Evolutionary conservation across 2,888 invertebrate genomes (phyloP).

Genomic region (Heteropelma amictum): DNA sequence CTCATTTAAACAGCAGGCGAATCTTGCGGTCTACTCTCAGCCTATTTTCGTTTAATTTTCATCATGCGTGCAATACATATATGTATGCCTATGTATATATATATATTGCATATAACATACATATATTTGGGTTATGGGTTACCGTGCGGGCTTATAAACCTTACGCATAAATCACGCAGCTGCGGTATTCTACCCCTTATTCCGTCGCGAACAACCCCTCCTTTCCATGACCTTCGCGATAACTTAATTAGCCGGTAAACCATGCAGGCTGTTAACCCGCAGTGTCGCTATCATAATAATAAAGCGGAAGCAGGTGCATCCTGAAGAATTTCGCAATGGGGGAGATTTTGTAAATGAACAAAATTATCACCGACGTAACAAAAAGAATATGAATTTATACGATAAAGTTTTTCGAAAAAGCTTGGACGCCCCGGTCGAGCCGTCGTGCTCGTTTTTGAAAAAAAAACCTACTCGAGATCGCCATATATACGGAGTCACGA

Average conservation of each 20-base stretch:
- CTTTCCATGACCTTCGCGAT: conserved; percentile 24
- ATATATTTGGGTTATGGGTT: conserved; percentile 21
- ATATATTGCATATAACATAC: not conserved
- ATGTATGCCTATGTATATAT: not conserved
- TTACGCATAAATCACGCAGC: conserved; percentile 52
- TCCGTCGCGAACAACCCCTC: conserved; percentile 12
- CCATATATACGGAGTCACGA: no score
- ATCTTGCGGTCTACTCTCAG: conserved; percentile 21
- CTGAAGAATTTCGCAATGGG: not conserved
- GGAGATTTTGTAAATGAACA: not conserved
- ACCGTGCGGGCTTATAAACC: conserved; percentile 46
- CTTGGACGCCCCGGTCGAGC: not conserved
- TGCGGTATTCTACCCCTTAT: conserved; percentile 38
- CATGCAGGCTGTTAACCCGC: conserved; percentile 40
- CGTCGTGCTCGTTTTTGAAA: not conserved
- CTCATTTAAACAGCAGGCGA: conserved; percentile 51
- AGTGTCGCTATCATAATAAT: conserved; percentile 30
- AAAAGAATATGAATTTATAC: not conserved
- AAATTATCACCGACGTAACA: not conserved
- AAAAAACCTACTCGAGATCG: no score
- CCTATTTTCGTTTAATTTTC: conserved; percentile 3
- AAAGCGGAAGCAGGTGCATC: not conserved
- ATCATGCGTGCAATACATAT: not conserved
- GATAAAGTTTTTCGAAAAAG: no score
- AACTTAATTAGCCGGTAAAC: conserved; percentile 55